Percentiles rank a stretch among this genome's conserved stretches.
phyloP scores from a whole-genome alignment of 2,888 invertebrate species.

The Aspidiotus rigidus region DNA sequence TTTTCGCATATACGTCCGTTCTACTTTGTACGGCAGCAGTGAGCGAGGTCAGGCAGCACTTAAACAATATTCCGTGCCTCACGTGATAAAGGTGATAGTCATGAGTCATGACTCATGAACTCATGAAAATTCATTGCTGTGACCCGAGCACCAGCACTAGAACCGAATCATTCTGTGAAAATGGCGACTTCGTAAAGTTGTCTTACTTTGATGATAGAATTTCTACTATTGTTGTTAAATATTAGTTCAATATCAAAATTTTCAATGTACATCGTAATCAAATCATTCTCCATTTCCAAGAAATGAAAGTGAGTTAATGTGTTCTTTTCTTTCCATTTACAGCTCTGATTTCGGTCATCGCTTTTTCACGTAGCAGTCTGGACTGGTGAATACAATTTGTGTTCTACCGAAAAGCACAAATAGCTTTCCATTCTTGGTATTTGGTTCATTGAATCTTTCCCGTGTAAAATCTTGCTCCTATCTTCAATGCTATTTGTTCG shows the following conservation, averaged over 20 bases:
- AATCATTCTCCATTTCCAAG: background rate
- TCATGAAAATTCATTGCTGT: no score
- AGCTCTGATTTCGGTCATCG: background rate
- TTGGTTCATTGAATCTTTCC: background rate
- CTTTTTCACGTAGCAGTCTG: slow-evolving; percentile 16
- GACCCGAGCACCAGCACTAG: no score
- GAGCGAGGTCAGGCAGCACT: no score
- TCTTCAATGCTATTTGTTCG: no score
- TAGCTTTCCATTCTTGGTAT: background rate
- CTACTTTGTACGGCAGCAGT: no score
- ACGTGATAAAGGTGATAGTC: no score
- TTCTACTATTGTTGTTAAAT: slow-evolving; percentile 22
- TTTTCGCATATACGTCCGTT: no score
- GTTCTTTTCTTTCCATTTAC: background rate
- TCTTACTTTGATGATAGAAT: slow-evolving; percentile 30
- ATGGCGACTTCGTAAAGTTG: slow-evolving; percentile 33
- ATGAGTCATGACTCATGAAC: no score
- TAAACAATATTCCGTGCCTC: no score
- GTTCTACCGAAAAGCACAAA: background rate
- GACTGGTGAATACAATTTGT: slow-evolving; percentile 5
- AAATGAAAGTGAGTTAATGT: background rate
- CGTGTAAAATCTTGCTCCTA: no score
- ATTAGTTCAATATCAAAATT: slow-evolving; percentile 5
- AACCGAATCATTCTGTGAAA: slow-evolving; percentile 21
- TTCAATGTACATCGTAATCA: slow-evolving; percentile 6